These are phyloP conservation scores for Melanotus villosus DNA, from an alignment of 2,888 invertebrate genomes.

Conservation along the genomic window DNA sequence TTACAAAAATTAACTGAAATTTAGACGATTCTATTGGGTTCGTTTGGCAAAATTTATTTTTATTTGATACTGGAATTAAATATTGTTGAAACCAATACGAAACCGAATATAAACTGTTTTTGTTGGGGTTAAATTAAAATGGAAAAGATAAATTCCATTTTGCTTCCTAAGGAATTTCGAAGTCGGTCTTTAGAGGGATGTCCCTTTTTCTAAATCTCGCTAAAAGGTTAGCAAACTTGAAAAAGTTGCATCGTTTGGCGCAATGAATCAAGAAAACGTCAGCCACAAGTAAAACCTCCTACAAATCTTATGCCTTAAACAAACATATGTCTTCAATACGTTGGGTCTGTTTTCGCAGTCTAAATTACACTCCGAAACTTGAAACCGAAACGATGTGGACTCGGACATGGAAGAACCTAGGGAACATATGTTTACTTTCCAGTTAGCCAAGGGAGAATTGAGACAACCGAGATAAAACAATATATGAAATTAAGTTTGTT, in stretches of 20 bases:
- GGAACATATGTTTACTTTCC: constrained; percentile 46
- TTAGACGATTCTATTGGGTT: no score
- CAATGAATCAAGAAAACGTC: constrained; percentile 32
- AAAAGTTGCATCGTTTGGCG: neutral
- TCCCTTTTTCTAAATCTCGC: neutral
- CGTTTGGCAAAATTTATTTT: no score
- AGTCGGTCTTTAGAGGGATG: no score
- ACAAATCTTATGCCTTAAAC: constrained; percentile 40
- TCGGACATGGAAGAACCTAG: constrained; percentile 39
- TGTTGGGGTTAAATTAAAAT: no score
- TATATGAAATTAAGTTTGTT: constrained; percentile 40
- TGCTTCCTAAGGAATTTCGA: no score
- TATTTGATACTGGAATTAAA: no score
- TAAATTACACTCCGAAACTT: constrained; percentile 45
- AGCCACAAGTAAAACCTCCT: constrained; percentile 15
- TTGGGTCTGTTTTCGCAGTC: constrained; percentile 44
- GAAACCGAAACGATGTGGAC: constrained; percentile 43
- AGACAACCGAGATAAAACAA: constrained; percentile 40
- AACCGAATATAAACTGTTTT: no score
- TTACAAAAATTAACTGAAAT: no score
- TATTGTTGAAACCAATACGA: no score
- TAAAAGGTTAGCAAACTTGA: constrained; percentile 7
- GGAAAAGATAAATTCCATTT: no score
- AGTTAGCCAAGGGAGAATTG: constrained; percentile 31
- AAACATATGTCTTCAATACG: constrained; percentile 43